Conservation (phyloP, 2,888 invertebrate species). For the Antitype chi region DNA sequence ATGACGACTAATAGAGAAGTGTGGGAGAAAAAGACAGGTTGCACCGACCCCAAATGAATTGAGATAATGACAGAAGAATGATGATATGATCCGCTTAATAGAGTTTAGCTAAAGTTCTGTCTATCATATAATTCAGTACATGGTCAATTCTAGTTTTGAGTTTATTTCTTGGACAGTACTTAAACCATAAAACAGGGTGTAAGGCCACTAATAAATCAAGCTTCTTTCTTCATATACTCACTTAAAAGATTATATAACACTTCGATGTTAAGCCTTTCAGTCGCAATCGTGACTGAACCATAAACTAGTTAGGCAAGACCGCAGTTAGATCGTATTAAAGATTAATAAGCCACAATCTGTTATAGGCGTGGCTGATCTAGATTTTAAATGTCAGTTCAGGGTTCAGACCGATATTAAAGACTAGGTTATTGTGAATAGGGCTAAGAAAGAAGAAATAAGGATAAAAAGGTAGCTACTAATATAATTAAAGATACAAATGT, state of each 20-base stretch:
- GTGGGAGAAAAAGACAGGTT: no score
- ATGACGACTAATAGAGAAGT: no score
- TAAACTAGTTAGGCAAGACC: conserved; percentile 52
- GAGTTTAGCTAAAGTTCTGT: no score
- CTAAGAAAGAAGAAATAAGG: no score
- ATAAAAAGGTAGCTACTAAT: not conserved
- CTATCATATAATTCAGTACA: not conserved
- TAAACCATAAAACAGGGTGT: not conserved
- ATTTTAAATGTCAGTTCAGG: conserved; percentile 56
- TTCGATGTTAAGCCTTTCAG: not conserved
- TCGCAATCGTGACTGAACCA: conserved; percentile 24
- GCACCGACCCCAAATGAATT: no score
- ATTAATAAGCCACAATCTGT: conserved; percentile 45
- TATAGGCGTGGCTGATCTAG: conserved; percentile 57
- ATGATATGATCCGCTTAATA: no score
- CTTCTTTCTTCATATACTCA: not conserved
- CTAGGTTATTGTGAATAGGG: not conserved
- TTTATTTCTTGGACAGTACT: not conserved
- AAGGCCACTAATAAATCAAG: not conserved
- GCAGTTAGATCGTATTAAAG: conserved; percentile 41
- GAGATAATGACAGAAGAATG: no score
- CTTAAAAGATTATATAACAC: conserved; percentile 19
- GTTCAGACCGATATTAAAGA: conserved; percentile 13
- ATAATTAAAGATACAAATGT: not conserved
- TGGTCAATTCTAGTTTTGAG: not conserved